phyloP scores from a whole-genome alignment of 1,140 invertebrate species.

The Octopus bimaculoides region DNA sequence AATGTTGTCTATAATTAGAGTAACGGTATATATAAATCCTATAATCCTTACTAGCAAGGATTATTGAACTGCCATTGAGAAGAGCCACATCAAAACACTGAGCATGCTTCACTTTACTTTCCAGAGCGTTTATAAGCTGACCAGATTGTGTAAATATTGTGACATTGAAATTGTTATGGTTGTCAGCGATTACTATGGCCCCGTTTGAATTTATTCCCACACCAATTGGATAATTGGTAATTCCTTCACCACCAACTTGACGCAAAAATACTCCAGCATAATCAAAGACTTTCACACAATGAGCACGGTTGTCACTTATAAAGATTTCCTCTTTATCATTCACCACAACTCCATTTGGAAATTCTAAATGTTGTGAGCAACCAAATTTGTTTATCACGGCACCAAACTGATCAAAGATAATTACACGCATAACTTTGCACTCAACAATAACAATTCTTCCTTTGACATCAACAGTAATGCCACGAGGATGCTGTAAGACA shows the following conservation, averaged over 20 bases:
- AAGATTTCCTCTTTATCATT: conserved; percentile 99
- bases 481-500: conserved; percentile 96
- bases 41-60: conserved; percentile 98
- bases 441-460: conserved; percentile 99
- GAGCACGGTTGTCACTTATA: conserved; percentile 98
- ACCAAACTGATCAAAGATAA: conserved; percentile 97
- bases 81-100: conserved; percentile 99
- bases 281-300: conserved; percentile 99
- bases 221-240: conserved; percentile 99
- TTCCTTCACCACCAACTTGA: conserved; percentile 97
- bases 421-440: conserved; percentile 98
- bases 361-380: conserved; percentile 97
- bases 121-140: conserved; percentile 90
- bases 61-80: conserved; percentile 98
- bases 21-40: conserved; percentile 97
- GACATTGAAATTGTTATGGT: conserved; percentile 99
- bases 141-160: conserved; percentile 85
- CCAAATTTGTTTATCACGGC: conserved; percentile 97
- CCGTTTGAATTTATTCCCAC: conserved; percentile 95
- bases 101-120: conserved; percentile 99
- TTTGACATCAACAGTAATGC: conserved; percentile 91
- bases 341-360: conserved; percentile 94
- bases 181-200: conserved; percentile 97
- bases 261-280: conserved; percentile 95
- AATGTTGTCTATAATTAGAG: conserved; percentile 25